Conservation (phyloP, 2,797 vertebrate species). For the Typhlichthys eigenmanni region DNA sequence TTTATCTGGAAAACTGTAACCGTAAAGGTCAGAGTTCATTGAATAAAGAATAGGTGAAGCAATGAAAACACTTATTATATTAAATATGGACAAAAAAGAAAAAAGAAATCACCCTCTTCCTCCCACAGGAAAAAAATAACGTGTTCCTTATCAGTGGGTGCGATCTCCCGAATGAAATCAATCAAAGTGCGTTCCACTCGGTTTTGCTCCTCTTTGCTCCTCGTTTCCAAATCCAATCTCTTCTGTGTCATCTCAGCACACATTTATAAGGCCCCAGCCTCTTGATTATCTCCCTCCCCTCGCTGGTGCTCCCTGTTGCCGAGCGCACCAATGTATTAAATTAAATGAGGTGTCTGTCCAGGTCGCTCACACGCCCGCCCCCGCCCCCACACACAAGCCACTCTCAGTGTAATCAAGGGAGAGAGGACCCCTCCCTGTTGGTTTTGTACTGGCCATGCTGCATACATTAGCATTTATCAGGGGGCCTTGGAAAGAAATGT, state of each 20-base stretch:
- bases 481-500: constrained; percentile 55
- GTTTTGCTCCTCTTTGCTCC: constrained; percentile 83
- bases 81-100: constrained; percentile 52
- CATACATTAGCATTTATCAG: constrained; percentile 81
- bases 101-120: constrained; percentile 58
- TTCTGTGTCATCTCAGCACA: constrained; percentile 89
- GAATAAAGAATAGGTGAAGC: constrained; percentile 50
- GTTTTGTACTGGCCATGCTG: constrained; percentile 68
- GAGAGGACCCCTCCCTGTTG: constrained; percentile 71
- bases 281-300: constrained; percentile 88
- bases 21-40: constrained; percentile 42
- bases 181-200: constrained; percentile 87
- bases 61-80: constrained; percentile 57
- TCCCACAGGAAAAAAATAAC: constrained; percentile 45
- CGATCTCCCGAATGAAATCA: constrained; percentile 86
- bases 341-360: constrained; percentile 93
- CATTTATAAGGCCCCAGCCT: constrained; percentile 83
- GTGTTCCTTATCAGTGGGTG: constrained; percentile 77
- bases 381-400: constrained; percentile 63
- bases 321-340: constrained; percentile 88
- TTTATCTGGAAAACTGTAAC: constrained; percentile 44
- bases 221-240: constrained; percentile 93
- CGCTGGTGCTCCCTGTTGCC: constrained; percentile 75
- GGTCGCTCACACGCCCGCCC: constrained; percentile 81
- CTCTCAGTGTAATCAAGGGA: constrained; percentile 81